Evolutionary conservation across 1,140 invertebrate species (phyloP), one percentile per base, ranked within the genome.

Genomic region (Drosophila neocordata): DNA sequence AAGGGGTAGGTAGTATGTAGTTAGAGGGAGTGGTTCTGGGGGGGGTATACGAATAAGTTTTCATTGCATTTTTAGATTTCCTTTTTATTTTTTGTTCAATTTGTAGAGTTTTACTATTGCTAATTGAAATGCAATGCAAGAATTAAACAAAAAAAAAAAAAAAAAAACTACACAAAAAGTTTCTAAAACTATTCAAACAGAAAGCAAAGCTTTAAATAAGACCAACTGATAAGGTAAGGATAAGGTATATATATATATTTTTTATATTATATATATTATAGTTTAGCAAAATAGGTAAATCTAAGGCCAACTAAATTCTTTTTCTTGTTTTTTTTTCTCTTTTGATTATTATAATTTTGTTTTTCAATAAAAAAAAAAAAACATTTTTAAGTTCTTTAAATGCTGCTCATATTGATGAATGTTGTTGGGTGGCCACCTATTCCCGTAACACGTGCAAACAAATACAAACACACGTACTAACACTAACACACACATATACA

Each of bases 81-180:
- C 27, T 31, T 67, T 31, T 44, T 13, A 35, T 7, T 37, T 48
- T 4, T 52, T 56, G 22, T 62, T 37, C 13, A 58, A 18, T 41
- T 69, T 34, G n/a, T 7, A n/a, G 24, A 41, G 44, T 69, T 56
- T 52, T 22, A 82, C 67, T 67, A 65, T 68, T 79, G 79, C 80
- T 79, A 79, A 79, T 84, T 83, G 76, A 76, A 84, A 83, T 83
- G 71, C 79, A 58, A 61, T 62, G 64, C 67, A 72, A 72, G 70
- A 52, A 65, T 38, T 8, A 44, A 34, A 13, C 4, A 31, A 31
- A 31, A 31, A 31, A 7, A 31, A 31, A 31, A 31, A 31, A 31
- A 1, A 31, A 31, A 31, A 3, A 31, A 31, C 24, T 4, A n/a
- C n/a, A n/a, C 4, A 31, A 12, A 70, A 69, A 70, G 52, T 71